Conservation (phyloP, 2,797 vertebrate species). For the Odontamblyopus lacepedii region DNA sequence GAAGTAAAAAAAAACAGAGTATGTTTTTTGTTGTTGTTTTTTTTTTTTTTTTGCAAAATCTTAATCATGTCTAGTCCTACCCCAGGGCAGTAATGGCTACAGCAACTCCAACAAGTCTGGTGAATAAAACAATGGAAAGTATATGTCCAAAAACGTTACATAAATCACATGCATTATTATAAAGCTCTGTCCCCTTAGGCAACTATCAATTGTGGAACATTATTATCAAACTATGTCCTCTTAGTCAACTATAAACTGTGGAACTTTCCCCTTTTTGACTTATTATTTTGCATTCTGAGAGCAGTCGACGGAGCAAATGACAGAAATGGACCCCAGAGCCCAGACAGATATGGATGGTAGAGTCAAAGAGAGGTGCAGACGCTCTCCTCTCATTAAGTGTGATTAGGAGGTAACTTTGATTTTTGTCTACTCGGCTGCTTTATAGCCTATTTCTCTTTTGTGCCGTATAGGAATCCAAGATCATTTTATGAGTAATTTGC, state of each 20-base stretch:
- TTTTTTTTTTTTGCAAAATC: no score
- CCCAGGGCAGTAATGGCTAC: no score
- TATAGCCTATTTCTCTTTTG: background rate
- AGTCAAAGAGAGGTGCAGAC: constrained; percentile 6
- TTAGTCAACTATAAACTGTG: background rate
- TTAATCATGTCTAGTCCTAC: no score
- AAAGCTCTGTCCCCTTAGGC: no score
- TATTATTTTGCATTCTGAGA: background rate
- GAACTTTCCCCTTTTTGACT: constrained; percentile 25
- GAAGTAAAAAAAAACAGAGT: no score
- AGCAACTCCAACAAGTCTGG: no score
- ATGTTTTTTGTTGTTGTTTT: no score
- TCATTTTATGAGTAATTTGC: constrained; percentile 3
- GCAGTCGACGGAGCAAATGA: constrained; percentile 18
- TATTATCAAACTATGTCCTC: no score
- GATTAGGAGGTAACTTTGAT: background rate
- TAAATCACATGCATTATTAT: no score
- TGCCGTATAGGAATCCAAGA: background rate
- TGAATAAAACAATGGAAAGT: no score
- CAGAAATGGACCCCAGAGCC: constrained; percentile 20
- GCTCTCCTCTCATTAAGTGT: constrained; percentile 5
- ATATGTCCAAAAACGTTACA: no score
- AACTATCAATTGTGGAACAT: background rate
- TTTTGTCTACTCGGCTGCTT: background rate
- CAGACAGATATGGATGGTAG: constrained; percentile 14